Conservation (phyloP, 2,113 vertebrate species). For the Eonycteris spelaea region DNA sequence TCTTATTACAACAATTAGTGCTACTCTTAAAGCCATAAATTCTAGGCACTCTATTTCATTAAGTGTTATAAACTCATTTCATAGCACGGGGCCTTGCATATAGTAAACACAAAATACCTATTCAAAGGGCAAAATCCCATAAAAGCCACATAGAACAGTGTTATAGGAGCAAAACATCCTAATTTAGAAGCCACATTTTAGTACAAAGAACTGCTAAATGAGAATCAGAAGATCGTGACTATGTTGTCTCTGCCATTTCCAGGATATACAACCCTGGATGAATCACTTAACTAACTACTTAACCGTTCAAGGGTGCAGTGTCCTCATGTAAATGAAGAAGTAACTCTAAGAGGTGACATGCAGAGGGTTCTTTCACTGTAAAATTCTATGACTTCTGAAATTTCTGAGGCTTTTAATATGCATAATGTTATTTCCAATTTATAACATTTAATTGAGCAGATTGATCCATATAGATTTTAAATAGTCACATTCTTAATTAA, state of each 20-base stretch:
- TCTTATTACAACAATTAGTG: neutral
- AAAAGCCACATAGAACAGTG: neutral
- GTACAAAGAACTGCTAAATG: neutral
- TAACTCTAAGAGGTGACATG: neutral
- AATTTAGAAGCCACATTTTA: neutral
- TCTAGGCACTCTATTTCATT: neutral
- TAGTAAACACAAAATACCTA: neutral
- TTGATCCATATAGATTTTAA: neutral
- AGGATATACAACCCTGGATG: fast-evolving
- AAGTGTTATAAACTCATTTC: neutral
- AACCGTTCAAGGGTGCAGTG: neutral
- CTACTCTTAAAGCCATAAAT: neutral
- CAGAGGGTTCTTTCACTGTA: neutral
- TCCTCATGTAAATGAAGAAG: neutral
- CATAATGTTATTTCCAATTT: neutral
- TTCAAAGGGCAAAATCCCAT: neutral
- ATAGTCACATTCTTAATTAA: neutral
- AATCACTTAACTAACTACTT: neutral
- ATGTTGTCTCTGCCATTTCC: neutral
- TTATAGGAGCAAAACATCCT: neutral
- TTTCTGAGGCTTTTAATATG: neutral
- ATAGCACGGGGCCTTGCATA: neutral
- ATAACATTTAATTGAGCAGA: neutral
- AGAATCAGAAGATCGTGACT: neutral
- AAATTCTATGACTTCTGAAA: neutral